Conservation (phyloP, 2,888 invertebrate genomes). For the Cephus pygmeus region DNA sequence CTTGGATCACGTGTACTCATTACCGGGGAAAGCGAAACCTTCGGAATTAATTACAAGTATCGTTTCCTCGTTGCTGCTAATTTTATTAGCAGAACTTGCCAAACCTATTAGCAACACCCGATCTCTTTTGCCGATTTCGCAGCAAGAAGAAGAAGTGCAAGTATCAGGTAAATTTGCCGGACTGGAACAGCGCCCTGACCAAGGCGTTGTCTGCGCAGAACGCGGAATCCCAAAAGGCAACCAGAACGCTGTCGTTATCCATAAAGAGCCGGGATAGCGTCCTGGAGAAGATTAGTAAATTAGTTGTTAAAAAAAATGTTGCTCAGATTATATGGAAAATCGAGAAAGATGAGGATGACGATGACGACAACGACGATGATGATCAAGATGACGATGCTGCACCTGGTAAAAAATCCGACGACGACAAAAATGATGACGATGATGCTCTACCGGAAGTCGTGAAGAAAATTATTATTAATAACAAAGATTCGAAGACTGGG, state of each 20-base stretch:
- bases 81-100: background rate
- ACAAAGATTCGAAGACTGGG: constrained; percentile 33
- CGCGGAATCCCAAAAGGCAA: constrained; percentile 31
- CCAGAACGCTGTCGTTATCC: constrained; percentile 40
- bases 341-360: constrained; percentile 22
- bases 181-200: constrained; percentile 56
- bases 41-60: background rate
- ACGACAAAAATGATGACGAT: constrained; percentile 25
- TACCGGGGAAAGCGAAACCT: background rate
- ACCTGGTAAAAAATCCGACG: background rate
- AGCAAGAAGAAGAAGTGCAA: constrained; percentile 59
- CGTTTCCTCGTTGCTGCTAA: background rate
- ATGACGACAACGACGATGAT: constrained; percentile 29
- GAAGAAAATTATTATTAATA: constrained; percentile 23
- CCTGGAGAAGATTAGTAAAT: constrained; percentile 43
- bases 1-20: background rate
- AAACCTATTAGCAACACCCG: background rate
- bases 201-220: constrained; percentile 41
- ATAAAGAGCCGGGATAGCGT: constrained; percentile 39
- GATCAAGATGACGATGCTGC: constrained; percentile 17
- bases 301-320: constrained; percentile 40
- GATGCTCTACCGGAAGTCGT: constrained; percentile 40
- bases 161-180: constrained; percentile 44
- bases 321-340: constrained; percentile 46
- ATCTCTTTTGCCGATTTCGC: background rate